Conservation (phyloP, 2,113 vertebrate species). For the Alouatta palliata region DNA sequence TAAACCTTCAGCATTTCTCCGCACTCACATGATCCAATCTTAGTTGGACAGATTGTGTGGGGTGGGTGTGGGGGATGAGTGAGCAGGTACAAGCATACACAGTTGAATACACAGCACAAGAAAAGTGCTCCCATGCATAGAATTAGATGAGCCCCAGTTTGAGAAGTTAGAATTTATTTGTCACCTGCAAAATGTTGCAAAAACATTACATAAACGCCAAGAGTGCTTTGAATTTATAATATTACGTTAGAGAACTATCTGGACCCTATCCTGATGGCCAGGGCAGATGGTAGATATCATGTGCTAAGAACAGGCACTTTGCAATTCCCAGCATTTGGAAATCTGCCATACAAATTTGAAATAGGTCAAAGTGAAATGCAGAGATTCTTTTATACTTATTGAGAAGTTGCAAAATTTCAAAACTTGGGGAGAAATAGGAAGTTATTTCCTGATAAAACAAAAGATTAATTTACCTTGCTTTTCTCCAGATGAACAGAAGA, state of each 20-base stretch:
- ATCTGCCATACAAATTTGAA: conserved; percentile 16
- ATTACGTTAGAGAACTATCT: conserved; percentile 26
- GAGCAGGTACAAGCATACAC: not conserved
- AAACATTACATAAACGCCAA: conserved; percentile 39
- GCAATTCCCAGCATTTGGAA: not conserved
- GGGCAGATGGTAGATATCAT: not conserved
- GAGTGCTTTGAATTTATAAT: conserved; percentile 30
- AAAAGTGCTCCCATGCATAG: not conserved
- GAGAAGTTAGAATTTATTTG: conserved; percentile 10
- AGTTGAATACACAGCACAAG: not conserved
- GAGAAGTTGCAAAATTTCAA: not conserved
- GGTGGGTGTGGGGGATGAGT: not conserved
- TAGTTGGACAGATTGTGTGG: not conserved
- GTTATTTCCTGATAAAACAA: conserved; percentile 21
- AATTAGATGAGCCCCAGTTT: not conserved
- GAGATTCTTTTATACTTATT: conserved; percentile 31
- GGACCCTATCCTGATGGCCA: not conserved
- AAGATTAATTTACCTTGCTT: not conserved
- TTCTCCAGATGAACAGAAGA: not conserved
- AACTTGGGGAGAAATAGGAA: not conserved
- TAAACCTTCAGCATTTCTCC: not conserved
- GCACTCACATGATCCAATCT: not conserved
- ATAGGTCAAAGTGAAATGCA: not conserved
- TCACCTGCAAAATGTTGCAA: conserved; percentile 38
- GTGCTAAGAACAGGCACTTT: conserved; percentile 32